Evolutionary conservation across 2,113 vertebrate species (phyloP), one percentile per base, ranked within the genome.

Genomic region (Recurvirostra avosetta): DNA sequence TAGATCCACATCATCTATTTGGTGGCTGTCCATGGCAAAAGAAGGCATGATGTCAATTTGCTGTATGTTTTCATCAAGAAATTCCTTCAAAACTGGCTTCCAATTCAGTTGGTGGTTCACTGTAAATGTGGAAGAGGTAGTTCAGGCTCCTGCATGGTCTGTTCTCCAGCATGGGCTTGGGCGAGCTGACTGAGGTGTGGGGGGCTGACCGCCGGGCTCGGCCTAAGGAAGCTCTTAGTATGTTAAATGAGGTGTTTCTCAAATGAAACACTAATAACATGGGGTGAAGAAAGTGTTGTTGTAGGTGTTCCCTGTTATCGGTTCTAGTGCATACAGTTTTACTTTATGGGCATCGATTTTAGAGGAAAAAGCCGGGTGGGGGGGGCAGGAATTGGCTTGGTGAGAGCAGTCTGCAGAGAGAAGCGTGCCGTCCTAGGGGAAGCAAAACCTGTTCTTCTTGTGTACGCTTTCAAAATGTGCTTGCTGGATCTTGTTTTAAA

Each of bases 101-200:
- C 8, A n/a, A 0, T 65, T 71, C 47, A 53, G 7, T 47, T 93
- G 49, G 17, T 73, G 8, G 8, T 50, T 94, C 0, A 0, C 1
- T 38, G 9, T 70, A 36, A 68, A 84, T 29, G 22, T 59, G 20
- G 55, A 75, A 52, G 45, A 45, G 10, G 23, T 40, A 45, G 18
- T 72, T 21, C 26, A 72, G 62, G 21, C 23, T 92, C 19, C 66
- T 56, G 23, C 27, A 23, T 38, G 5, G 10, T 50, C 8, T 32
- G 7, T 80, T 72, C 62, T 61, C 34, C 18, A 50, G 34, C n/a
- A 30, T 0, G 2, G 40, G 27, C 34, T 58, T 0, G 0, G 15
- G 8, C 7, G 5, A 72, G 32, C 15, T 52, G 27, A 1, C 29
- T 12, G 56, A 56, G 36, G 19, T 81, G 11, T 36, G 4, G 45